Conservation (phyloP, 2,113 vertebrate genomes). For the Brachirus orientalis region DNA sequence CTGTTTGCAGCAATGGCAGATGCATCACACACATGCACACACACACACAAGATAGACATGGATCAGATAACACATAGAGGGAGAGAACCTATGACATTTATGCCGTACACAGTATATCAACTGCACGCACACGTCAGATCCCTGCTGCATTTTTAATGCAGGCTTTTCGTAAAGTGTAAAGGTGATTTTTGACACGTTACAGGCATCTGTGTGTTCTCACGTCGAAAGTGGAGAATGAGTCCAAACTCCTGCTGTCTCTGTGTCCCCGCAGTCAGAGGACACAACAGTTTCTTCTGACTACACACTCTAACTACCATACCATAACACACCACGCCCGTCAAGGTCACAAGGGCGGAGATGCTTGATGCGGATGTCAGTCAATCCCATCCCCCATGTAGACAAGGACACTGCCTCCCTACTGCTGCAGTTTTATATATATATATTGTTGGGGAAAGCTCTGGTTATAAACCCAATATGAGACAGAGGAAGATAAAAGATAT, state of each 20-base stretch:
- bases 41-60: constrained; percentile 35
- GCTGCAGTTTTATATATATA: constrained; percentile 44
- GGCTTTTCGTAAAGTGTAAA: constrained; percentile 31
- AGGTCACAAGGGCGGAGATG: constrained; percentile 61
- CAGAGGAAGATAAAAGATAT: neutral
- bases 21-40: constrained; percentile 31
- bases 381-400: constrained; percentile 57
- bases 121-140: constrained; percentile 9
- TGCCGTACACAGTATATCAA: neutral
- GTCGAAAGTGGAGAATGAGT: too few species aligned
- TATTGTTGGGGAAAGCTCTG: constrained; percentile 24
- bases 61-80: constrained; percentile 56
- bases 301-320: constrained; percentile 16
- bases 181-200: constrained; percentile 35
- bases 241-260: constrained; percentile 20
- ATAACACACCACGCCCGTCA: constrained; percentile 49
- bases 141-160: constrained; percentile 40
- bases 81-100: constrained; percentile 57
- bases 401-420: constrained; percentile 41
- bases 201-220: constrained; percentile 21
- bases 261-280: constrained; percentile 23
- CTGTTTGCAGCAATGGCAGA: constrained; percentile 68
- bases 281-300: constrained; percentile 9
- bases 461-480: constrained; percentile 2
- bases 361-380: constrained; percentile 64